Evolutionary conservation across 2,113 vertebrate species (phyloP), one percentile per base, ranked within the genome.

Genomic region (Lophotis ruficrista): DNA sequence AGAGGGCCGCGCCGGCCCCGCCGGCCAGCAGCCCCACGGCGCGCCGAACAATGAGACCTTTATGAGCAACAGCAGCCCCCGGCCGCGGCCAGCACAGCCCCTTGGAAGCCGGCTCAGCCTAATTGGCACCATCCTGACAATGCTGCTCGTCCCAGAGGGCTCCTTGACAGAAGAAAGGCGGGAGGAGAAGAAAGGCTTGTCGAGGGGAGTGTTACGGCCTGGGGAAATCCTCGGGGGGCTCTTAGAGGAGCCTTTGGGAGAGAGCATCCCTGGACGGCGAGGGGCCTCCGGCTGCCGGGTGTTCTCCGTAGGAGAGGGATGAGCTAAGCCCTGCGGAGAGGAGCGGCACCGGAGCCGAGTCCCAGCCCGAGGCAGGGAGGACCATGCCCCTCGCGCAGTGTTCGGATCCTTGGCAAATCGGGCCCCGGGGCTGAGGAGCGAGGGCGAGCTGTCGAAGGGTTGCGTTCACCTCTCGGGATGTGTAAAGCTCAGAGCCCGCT

Each of bases 51-150:
- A 96, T 91, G 91, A 92, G 76, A 50, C 70, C 84, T 43, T 82
- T 58, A 78, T 70, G 87, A 96, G 94, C 92, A 70, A 45, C 86
- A 94, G 91, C 89, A 94, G 58, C 62, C 86, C 90, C 89, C 4
- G 28, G 66, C 48, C 27, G 27, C 25, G 53, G 92, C 96, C 84
- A 72, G 75, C 76, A 0, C 90, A 47, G 91, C 88, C 90, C 50
- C 90, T 95, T 88, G 93, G 83, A 93, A 95, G 73, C 60, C 10
- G 4, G 24, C 87, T 64, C 93, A 89, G 90, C 81, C 91, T 97
- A 94, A 96, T 94, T 96, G 93, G 89, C 94, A 94, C 95, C 94
- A 83, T 89, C 89, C 78, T 88, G 94, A 96, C 76, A 88, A 87
- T 81, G 88, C 88, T 9, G 92, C 92, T 37, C 17, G 27, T 96